Evolutionary conservation across 2,888 invertebrate species (phyloP).

Genomic region (Hylaea fasciaria): DNA sequence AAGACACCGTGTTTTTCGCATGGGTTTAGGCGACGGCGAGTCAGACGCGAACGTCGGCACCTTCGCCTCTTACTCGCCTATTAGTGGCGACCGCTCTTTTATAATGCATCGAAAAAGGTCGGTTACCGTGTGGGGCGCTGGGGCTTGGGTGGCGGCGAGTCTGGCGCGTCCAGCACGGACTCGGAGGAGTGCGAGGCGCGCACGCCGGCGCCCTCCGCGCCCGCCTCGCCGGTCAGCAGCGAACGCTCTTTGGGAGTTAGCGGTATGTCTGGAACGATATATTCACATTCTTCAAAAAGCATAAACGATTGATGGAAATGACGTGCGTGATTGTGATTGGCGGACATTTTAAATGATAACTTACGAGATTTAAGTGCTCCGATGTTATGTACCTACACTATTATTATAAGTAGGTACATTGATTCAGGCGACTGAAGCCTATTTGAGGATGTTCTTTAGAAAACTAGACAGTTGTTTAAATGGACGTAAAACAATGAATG

Average conservation of each 20-base stretch:
- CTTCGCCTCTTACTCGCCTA: too few species aligned
- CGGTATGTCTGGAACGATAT: constrained; percentile 88
- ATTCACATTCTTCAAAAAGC: constrained; percentile 11
- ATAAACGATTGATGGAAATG: background rate
- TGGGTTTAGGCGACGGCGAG: too few species aligned
- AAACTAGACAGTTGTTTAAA: too few species aligned
- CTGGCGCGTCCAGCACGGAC: constrained; percentile 87
- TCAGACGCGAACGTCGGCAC: too few species aligned
- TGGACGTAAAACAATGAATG: too few species aligned
- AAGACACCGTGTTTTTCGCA: too few species aligned
- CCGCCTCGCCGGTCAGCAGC: constrained; percentile 87
- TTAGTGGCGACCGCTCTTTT: too few species aligned
- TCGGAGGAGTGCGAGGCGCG: constrained; percentile 93
- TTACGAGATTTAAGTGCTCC: too few species aligned
- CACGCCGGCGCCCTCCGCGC: constrained; percentile 86
- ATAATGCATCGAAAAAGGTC: background rate
- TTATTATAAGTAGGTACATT: background rate
- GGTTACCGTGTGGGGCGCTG: constrained; percentile 91
- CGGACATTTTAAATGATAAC: background rate
- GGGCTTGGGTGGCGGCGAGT: constrained; percentile 93
- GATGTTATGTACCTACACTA: background rate
- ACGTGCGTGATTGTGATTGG: background rate
- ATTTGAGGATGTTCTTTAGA: too few species aligned
- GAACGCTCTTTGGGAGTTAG: constrained; percentile 91
- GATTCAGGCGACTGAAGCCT: too few species aligned